Conservation (phyloP, 2,797 vertebrate genomes). For the Champsocephalus esox region DNA sequence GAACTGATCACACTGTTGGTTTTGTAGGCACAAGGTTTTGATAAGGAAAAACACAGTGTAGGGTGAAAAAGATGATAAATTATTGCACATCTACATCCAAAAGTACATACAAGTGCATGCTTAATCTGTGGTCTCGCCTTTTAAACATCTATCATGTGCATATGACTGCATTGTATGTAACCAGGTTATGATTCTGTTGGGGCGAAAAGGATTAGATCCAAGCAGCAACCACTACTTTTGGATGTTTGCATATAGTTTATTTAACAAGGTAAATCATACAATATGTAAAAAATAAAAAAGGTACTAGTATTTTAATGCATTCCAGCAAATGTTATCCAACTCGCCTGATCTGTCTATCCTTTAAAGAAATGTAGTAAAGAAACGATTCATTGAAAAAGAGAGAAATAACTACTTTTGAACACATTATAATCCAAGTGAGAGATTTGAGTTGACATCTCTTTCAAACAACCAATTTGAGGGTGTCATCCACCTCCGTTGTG, state of each 20-base stretch:
- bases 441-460: not conserved
- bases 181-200: not conserved
- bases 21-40: not conserved
- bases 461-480: not conserved
- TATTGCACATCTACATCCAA: not conserved
- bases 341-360: not conserved
- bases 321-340: not conserved
- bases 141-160: not conserved
- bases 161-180: not conserved
- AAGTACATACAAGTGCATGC: not conserved
- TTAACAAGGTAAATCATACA: not conserved
- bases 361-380: not conserved
- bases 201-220: not conserved
- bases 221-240: not conserved
- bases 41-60: not conserved
- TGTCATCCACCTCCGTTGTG: slow-evolving; percentile 8
- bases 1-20: slow-evolving; percentile 11
- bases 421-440: not conserved
- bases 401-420: not conserved
- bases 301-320: not conserved
- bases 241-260: not conserved
- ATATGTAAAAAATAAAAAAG: no score
- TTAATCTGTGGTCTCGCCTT: no score
- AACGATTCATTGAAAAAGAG: not conserved
- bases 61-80: not conserved